phyloP scores from a whole-genome alignment of 2,113 vertebrate species.

The Maccullochella peelii region DNA sequence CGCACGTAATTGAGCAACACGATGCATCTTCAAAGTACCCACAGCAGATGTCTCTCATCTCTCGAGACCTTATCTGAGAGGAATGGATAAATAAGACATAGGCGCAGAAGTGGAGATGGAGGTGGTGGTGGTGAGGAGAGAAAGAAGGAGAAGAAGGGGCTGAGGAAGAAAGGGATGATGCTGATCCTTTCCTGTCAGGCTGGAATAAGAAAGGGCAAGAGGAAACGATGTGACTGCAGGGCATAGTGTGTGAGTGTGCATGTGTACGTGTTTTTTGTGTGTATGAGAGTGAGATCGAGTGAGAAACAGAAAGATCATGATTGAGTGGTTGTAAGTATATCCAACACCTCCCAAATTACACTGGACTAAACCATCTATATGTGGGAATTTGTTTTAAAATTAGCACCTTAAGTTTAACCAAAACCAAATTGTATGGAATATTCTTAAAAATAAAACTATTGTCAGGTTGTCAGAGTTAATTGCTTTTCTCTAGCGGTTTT shows the following conservation, averaged over 20 bases:
- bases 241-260: not conserved
- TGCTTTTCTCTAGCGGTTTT: not conserved
- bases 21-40: slow-evolving; percentile 81
- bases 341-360: not conserved
- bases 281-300: not conserved
- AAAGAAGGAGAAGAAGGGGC: slow-evolving; percentile 13
- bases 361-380: not conserved
- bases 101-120: slow-evolving; percentile 74
- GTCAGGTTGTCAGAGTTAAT: not conserved
- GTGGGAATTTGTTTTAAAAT: not conserved
- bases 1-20: slow-evolving; percentile 78
- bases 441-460: not conserved
- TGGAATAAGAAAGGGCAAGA: slow-evolving; percentile 34
- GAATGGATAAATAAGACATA: slow-evolving; percentile 85
- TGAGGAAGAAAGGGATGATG: slow-evolving; percentile 40
- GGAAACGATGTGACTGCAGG: slow-evolving; percentile 41
- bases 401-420: not conserved
- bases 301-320: not conserved
- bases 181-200: slow-evolving; percentile 57
- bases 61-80: slow-evolving; percentile 80
- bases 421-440: not conserved
- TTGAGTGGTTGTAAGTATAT: not conserved
- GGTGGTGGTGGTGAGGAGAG: slow-evolving; percentile 48
- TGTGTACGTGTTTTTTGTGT: not conserved
- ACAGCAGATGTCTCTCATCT: slow-evolving; percentile 83